A percentile compares a stretch with the other conserved stretches of the same genome.
phyloP scores from a whole-genome alignment of 1,140 invertebrate species.

The Penaeus vannamei region DNA sequence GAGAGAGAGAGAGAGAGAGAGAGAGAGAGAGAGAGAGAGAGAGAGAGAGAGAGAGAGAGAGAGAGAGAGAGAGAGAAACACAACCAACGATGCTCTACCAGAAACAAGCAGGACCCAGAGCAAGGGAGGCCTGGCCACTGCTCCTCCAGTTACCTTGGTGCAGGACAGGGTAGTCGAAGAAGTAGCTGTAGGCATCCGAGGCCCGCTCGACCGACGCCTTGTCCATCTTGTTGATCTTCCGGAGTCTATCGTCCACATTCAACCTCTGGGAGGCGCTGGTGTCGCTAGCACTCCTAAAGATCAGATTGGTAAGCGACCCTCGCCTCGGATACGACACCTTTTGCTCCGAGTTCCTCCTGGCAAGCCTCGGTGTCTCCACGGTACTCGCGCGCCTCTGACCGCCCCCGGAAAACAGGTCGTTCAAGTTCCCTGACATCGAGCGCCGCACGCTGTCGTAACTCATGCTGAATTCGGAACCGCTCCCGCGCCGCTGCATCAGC shows the following conservation, averaged over 20 bases:
- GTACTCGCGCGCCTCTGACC: constrained; percentile 29
- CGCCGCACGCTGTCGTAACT: constrained; percentile 35
- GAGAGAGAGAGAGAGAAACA: constrained; percentile 67
- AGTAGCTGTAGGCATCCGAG: constrained; percentile 57
- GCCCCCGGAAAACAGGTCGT: constrained; percentile 38
- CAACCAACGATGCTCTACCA: no score
- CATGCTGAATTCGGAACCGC: constrained; percentile 34
- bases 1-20: no score
- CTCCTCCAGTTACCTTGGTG: constrained; percentile 46
- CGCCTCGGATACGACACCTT: background rate
- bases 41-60: constrained; percentile 33
- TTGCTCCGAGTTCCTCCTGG: constrained; percentile 28
- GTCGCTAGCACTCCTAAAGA: background rate
- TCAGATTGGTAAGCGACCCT: constrained; percentile 35
- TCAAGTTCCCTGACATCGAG: constrained; percentile 45
- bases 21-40: constrained; percentile 24
- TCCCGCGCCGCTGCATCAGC: constrained; percentile 43
- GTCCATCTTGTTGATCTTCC: constrained; percentile 37
- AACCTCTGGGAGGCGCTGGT: constrained; percentile 23
- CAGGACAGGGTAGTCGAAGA: constrained; percentile 57
- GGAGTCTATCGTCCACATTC: constrained; percentile 51
- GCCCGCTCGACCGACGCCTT: constrained; percentile 54
- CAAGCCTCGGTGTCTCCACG: constrained; percentile 30
- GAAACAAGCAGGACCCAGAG: no score
- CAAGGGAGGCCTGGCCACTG: no score